Conservation (phyloP, 1,140 invertebrate genomes). For the Drosophila suzukii region DNA sequence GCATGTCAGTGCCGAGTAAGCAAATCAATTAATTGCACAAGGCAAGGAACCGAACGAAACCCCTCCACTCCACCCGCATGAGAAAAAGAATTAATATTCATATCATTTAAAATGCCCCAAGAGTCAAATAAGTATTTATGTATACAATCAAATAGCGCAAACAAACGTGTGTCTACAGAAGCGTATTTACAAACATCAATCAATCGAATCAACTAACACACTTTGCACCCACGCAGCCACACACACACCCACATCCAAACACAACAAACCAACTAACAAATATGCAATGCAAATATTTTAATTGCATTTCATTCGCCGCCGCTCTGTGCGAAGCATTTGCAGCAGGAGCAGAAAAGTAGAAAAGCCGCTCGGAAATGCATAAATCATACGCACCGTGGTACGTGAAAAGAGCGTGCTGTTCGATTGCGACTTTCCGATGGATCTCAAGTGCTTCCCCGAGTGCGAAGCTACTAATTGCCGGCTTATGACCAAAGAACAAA, state of each 20-base stretch:
- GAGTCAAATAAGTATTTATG: slow-evolving; percentile 68
- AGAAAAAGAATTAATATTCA: slow-evolving; percentile 47
- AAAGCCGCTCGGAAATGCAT: slow-evolving; percentile 41
- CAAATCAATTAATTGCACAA: slow-evolving; percentile 42
- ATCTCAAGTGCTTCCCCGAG: slow-evolving; percentile 17
- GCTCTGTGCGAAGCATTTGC: slow-evolving; percentile 44
- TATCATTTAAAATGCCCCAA: slow-evolving; percentile 60
- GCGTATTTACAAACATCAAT: slow-evolving; percentile 66
- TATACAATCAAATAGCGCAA: slow-evolving; percentile 55
- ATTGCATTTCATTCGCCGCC: slow-evolving; percentile 72
- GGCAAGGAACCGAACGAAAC: slow-evolving; percentile 14
- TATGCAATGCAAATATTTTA: slow-evolving; percentile 74
- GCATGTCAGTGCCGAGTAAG: slow-evolving; percentile 45
- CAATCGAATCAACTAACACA: slow-evolving; percentile 57
- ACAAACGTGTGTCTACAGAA: slow-evolving; percentile 55
- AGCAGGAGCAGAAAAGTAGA: slow-evolving; percentile 26
- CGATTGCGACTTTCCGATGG: background rate
- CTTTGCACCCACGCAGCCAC: slow-evolving; percentile 11
- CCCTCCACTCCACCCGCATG: slow-evolving; percentile 27
- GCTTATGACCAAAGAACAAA: slow-evolving; percentile 24
- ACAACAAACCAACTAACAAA: slow-evolving; percentile 46
- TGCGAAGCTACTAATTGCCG: slow-evolving; percentile 40
- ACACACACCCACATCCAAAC: slow-evolving; percentile 18
- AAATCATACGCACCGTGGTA: slow-evolving; percentile 71
- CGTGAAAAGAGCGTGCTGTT: slow-evolving; percentile 30